A percentile compares a stretch with the other conserved stretches of the same genome.
Evolutionary conservation across 2,888 invertebrate species (phyloP).

Genomic region (Tinea pellionella): DNA sequence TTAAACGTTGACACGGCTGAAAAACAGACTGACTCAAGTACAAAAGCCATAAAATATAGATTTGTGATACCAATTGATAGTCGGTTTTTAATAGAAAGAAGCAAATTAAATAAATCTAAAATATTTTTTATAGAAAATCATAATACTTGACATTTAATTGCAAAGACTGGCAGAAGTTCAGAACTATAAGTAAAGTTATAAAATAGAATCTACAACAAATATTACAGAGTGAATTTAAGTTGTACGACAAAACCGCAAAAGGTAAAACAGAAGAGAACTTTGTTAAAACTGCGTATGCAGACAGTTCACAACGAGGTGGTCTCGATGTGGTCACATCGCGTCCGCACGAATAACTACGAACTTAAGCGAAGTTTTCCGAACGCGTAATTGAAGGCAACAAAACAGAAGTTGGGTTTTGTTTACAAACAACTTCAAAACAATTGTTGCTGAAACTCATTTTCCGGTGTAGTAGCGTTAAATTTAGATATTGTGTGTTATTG

Average conservation of each 20-base stretch:
- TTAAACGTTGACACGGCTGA: no score
- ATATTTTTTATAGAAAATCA: no score
- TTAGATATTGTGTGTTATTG: neutral
- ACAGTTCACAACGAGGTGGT: slow-evolving; percentile 1
- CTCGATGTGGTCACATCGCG: neutral
- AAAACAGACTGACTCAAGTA: no score
- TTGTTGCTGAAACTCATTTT: slow-evolving; percentile 27
- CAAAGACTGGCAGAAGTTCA: no score
- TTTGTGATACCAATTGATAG: no score
- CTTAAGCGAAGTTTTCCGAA: neutral
- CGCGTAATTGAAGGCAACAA: slow-evolving; percentile 1
- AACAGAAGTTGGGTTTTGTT: slow-evolving; percentile 4
- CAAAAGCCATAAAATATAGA: no score
- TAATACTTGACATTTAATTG: no score
- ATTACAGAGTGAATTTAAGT: no score
- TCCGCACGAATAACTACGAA: neutral
- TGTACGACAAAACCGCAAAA: neutral
- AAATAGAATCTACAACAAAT: no score
- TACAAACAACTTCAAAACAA: slow-evolving; percentile 20
- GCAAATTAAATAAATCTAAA: no score
- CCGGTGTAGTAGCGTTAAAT: slow-evolving; percentile 12
- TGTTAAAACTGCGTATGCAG: neutral
- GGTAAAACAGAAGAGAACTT: neutral
- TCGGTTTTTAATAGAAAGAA: no score
- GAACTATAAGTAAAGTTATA: no score